A percentile compares a stretch with the other conserved stretches of the same genome.
Conservation (phyloP, 2,888 invertebrate species). For the Omphaloscelis lunosa region DNA sequence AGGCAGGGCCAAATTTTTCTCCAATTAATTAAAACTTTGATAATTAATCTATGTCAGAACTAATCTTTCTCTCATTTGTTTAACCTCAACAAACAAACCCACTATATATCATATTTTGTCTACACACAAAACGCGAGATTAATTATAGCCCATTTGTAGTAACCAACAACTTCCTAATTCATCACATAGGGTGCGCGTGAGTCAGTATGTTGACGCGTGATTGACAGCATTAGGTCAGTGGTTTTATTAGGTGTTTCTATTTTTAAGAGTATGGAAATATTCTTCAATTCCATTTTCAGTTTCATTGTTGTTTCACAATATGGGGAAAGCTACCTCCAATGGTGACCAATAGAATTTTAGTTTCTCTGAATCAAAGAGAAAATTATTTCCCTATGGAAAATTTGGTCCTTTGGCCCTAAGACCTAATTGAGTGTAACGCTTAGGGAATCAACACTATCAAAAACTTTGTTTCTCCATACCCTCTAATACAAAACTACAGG, state of each 20-base stretch:
- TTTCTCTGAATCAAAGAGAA: neutral
- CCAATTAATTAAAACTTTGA: neutral
- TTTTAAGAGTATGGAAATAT: constrained; percentile 19
- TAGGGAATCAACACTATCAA: neutral
- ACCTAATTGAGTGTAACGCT: neutral
- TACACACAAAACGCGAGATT: constrained; percentile 52
- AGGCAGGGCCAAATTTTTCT: neutral
- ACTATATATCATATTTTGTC: constrained; percentile 1
- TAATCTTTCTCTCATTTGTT: neutral
- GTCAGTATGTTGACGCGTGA: constrained; percentile 53
- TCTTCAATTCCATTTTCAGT: neutral
- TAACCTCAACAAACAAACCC: constrained; percentile 8
- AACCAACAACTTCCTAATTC: constrained; percentile 68
- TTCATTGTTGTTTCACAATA: neutral
- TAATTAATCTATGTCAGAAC: neutral
- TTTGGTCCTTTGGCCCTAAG: neutral
- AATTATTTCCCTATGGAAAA: neutral
- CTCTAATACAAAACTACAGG: no score
- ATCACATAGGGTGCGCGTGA: constrained; percentile 59
- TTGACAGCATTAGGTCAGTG: constrained; percentile 44
- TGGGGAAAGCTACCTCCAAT: neutral
- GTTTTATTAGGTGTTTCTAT: constrained; percentile 8
- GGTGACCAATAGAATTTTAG: neutral
- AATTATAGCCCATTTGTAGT: constrained; percentile 63
- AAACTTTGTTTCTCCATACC: neutral